Base-by-base conservation (phyloP, 2,797 vertebrate genomes). In the Chaetophractus vellerosus region DNA sequence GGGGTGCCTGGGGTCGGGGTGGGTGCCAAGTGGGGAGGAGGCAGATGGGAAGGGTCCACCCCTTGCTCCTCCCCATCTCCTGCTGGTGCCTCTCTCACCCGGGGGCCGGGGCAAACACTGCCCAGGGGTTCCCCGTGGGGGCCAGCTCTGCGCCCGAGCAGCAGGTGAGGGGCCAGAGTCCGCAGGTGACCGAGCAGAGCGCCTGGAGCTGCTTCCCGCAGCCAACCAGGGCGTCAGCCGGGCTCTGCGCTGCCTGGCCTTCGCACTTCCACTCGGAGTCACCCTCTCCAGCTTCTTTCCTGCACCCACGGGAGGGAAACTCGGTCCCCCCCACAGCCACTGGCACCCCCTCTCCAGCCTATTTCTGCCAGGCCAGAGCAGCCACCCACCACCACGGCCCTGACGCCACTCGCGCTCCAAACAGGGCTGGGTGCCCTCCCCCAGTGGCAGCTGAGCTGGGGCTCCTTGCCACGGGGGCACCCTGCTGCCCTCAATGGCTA, bases 1-100 rank as follows among this genome's bases (percentile, higher is more conserved):
- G 99, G 98, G 19, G 99, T 55, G 99, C 99, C 98, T 98, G 99
- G 99, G 91, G 97, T 87, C 16, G 80, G 57, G 0, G 78, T 99
- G 99, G 48, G 98, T 98, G 69, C 98, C 97, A 0, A 97, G 98
- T 38, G 97, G 97, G 3, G 84, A 90, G 83, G 68, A 48, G 83
- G 33, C 16, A 31, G 48, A 82, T 6, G 48, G 12, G 38, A 14
- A 82, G 33, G 63, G 6, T 1, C 59, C 50, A 52, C 2, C 66
- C 41, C 50, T 81, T 93, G 11, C 11, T 72, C 71, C 28, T 91
- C 79, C 21, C 57, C 38, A 26, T 6, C 50, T 63, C 45, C 69
- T 59, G 0, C 41, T 19, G 57, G 16, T 12, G 11, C 33, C 41
- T 83, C 95, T 89, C 93, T 96, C 66, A 97, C 97, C 69, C 12